Percentiles rank a stretch among this genome's conserved stretches.
Evolutionary conservation across 2,113 vertebrate genomes (phyloP).

Genomic region (Gasterosteus nipponicus): DNA sequence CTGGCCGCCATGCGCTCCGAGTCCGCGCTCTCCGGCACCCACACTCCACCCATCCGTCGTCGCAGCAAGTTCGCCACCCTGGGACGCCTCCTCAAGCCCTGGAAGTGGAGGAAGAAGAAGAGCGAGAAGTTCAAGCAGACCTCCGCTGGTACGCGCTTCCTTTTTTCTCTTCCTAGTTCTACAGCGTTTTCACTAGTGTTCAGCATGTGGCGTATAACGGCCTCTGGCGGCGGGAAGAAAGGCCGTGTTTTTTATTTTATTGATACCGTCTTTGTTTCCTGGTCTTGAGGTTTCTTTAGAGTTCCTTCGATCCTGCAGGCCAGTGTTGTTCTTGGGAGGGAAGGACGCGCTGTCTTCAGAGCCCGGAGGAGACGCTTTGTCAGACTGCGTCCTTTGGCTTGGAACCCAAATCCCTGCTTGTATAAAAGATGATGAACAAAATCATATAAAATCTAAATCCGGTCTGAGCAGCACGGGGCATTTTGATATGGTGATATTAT

Average conservation of each 20-base stretch:
- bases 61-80: constrained; percentile 96
- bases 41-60: constrained; percentile 93
- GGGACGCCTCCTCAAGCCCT: constrained; percentile 96
- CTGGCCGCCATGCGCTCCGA: constrained; percentile 96
- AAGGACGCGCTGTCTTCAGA: constrained; percentile 49
- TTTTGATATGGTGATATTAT: constrained; percentile 27
- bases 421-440: constrained; percentile 14
- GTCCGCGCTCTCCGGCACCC: constrained; percentile 91
- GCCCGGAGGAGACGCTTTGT: constrained; percentile 35
- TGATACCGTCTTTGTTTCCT: constrained; percentile 27
- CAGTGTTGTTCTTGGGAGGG: constrained; percentile 46
- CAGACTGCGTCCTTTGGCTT: constrained; percentile 29
- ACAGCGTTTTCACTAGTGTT: neutral
- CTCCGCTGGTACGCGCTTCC: constrained; percentile 87
- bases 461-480: constrained; percentile 38
- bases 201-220: neutral
- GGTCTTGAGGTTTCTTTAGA: constrained; percentile 48
- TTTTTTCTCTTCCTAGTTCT: neutral
- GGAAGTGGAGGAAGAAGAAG: constrained; percentile 99
- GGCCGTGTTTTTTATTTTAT: neutral
- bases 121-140: constrained; percentile 99
- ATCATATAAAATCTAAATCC: neutral
- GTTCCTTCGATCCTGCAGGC: constrained; percentile 57
- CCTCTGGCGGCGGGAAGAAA: neutral
- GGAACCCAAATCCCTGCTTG: constrained; percentile 6